Evolutionary conservation across 2,113 vertebrate genomes (phyloP).

Genomic region (Oceanites oceanicus): DNA sequence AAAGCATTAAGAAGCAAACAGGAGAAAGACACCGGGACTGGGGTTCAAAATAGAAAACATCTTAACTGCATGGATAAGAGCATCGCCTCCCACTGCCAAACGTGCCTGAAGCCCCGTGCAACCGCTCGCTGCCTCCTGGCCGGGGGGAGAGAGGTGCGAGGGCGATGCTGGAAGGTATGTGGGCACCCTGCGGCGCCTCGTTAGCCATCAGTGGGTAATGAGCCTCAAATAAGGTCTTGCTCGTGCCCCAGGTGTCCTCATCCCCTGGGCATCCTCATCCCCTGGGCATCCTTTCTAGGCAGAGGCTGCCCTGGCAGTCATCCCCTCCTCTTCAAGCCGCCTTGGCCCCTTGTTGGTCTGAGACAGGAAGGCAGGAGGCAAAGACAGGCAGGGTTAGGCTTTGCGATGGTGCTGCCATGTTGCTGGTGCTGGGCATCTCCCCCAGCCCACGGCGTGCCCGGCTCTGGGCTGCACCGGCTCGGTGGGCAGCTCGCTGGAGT

Average conservation of each 20-base stretch:
- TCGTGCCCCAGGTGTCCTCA: not conserved
- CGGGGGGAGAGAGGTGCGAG: not conserved
- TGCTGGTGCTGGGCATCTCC: not conserved
- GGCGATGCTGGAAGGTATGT: not conserved
- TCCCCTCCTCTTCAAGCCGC: not conserved
- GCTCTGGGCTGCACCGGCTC: not conserved
- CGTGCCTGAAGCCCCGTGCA: not conserved
- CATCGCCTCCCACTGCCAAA: not conserved
- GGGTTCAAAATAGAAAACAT: not conserved
- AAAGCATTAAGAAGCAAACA: not conserved
- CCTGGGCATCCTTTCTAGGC: not conserved
- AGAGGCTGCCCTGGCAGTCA: not conserved
- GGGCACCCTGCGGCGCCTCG: accelerated
- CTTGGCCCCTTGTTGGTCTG: not conserved
- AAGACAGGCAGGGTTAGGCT: not conserved
- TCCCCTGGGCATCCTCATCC: not conserved
- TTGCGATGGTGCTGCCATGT: not conserved
- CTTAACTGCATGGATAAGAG: not conserved
- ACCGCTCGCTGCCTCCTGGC: not conserved
- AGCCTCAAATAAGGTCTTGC: accelerated
- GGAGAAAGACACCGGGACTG: not conserved
- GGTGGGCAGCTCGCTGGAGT: not conserved
- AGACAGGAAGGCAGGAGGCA: not conserved
- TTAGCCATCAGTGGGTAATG: not conserved
- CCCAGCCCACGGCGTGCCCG: not conserved